Percentiles rank a stretch among this genome's conserved stretches.
phyloP scores from a whole-genome alignment of 1,140 invertebrate species.

The Ceratosolen fusciceps region DNA sequence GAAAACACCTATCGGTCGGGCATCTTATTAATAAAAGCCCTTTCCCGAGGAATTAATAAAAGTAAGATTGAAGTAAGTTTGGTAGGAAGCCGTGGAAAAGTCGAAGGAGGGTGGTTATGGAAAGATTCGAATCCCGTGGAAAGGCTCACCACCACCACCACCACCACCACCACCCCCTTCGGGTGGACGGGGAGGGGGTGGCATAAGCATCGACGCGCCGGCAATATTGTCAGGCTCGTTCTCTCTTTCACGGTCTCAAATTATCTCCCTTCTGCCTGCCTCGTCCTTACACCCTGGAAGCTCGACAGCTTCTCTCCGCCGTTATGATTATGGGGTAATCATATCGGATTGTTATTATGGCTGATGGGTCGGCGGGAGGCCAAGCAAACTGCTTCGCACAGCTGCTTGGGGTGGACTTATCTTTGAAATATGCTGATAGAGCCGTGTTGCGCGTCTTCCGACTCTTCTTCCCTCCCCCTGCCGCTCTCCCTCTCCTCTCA shows the following conservation, averaged over 20 bases:
- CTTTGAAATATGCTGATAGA: constrained; percentile 72
- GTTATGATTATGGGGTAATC: constrained; percentile 72
- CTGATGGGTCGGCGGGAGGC: constrained; percentile 62
- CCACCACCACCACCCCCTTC: not conserved
- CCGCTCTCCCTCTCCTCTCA: not conserved
- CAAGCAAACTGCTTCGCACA: constrained; percentile 37
- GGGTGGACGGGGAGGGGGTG: too few species aligned
- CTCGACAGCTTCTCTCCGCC: constrained; percentile 19
- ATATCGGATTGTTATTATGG: constrained; percentile 73
- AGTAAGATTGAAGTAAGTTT: too few species aligned
- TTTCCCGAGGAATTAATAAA: too few species aligned
- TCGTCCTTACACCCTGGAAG: not conserved
- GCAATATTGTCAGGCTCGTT: not conserved
- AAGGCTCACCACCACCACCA: too few species aligned
- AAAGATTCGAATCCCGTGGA: too few species aligned
- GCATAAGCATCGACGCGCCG: constrained; percentile 9
- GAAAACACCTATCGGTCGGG: too few species aligned
- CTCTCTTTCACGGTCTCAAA: not conserved
- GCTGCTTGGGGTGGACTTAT: constrained; percentile 63
- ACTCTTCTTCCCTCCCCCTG: not conserved
- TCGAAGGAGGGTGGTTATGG: too few species aligned
- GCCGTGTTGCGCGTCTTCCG: constrained; percentile 49
- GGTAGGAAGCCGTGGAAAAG: too few species aligned
- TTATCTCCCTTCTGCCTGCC: constrained; percentile 5
- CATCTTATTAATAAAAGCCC: too few species aligned